Base-by-base conservation (phyloP, 2,888 invertebrate genomes). In the Apodemia duryi region DNA sequence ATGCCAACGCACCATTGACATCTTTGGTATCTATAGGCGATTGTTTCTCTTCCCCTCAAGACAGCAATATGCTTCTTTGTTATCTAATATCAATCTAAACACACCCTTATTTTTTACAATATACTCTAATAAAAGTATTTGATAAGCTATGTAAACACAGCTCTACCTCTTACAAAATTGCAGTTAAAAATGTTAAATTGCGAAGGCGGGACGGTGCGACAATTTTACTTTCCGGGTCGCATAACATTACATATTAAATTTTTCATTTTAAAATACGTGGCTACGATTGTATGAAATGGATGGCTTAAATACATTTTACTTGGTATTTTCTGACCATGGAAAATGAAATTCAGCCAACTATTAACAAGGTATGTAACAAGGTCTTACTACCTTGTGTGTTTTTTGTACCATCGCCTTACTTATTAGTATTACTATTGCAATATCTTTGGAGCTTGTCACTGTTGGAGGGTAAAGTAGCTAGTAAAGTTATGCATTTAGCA, bases 161-260 rank as follows among this genome's bases (percentile, higher is more conserved):
- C 11, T 3, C 5, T 13, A 13, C 11, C 5, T 13, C 5, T 13
- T 49, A 49, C 13, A 7, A 49, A 49, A 13, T 49, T 49, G 49
- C n/a, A 49, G 49, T 49, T 49, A n/a, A 49, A 49, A 49, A n/a
- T 49, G n/a, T 49, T 49, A 49, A 49, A 49, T 13, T 49, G 49
- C 49, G 21, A 49, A 21, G 49, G 49, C 13, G 46, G 43, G 46
- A 5, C 49, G 49, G 6, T n/a, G n/a, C 49, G 6, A 49, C n/a
- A n/a, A n/a, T 49, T 49, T 49, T 49, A 49, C 49, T 49, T n/a
- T 49, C 49, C n/a, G 49, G 49, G n/a, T 49, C 49, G 49, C 49
- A 49, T 49, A 49, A 49, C n/a, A 49, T 49, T 49, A 49, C 49
- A 49, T 49, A 49, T 49, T 49, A 49, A 49, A 49, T 49, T 49